phyloP scores from a whole-genome alignment of 1,140 invertebrate species.

The Diorhabda sublineata region DNA sequence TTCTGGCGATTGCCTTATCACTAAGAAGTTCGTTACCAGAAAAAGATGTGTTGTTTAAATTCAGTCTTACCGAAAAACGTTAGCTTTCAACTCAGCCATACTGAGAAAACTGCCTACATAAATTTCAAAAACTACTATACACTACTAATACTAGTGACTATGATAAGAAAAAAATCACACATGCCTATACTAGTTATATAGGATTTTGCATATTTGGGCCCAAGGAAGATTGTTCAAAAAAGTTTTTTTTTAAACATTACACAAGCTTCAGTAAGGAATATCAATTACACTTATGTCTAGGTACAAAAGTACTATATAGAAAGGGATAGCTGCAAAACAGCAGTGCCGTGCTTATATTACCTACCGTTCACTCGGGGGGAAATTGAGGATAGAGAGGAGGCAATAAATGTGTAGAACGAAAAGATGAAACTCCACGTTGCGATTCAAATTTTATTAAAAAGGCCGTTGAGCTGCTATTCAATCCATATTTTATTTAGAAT shows the following conservation, averaged over 20 bases:
- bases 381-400: background rate
- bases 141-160: conserved; percentile 45
- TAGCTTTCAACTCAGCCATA: conserved; percentile 23
- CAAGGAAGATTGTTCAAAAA: conserved; percentile 48
- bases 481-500: background rate
- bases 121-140: conserved; percentile 28
- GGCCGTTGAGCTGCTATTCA: background rate
- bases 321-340: conserved; percentile 26
- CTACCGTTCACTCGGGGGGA: conserved; percentile 20
- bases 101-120: conserved; percentile 21
- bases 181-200: conserved; percentile 46
- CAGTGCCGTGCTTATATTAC: conserved; percentile 38
- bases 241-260: conserved; percentile 35
- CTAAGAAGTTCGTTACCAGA: conserved; percentile 43
- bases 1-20: conserved; percentile 35
- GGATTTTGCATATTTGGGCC: conserved; percentile 47
- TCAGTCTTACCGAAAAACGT: conserved; percentile 49
- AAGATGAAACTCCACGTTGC: conserved; percentile 7
- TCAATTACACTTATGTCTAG: conserved; percentile 39
- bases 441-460: conserved; percentile 4
- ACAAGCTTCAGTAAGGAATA: conserved; percentile 41
- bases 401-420: conserved; percentile 17
- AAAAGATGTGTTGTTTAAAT: conserved; percentile 46
- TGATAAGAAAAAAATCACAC: conserved; percentile 48
- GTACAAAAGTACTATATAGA: conserved; percentile 36